phyloP scores from a whole-genome alignment of 2,797 vertebrate species.

The Myripristis murdjan region DNA sequence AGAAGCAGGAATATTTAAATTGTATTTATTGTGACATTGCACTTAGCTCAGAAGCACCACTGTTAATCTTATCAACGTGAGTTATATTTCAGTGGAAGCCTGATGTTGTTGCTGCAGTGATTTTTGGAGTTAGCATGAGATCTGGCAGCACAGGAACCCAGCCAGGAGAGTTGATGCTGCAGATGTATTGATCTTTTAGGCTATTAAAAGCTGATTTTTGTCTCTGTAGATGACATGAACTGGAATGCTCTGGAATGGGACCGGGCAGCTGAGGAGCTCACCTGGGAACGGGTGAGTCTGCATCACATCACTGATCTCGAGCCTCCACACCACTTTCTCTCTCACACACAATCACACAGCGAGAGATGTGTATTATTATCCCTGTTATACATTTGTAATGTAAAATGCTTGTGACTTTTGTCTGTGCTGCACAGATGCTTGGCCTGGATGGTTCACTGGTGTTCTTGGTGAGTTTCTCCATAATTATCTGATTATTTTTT shows the following conservation, averaged over 20 bases:
- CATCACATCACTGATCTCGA: constrained; percentile 6
- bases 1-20: not conserved
- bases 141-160: not conserved
- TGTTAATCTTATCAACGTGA: no score
- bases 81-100: no score
- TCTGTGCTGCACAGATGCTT: constrained; percentile 90
- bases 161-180: no score
- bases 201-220: constrained; percentile 4
- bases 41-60: not conserved
- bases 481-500: not conserved
- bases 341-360: not conserved
- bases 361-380: not conserved
- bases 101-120: not conserved
- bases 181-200: not conserved
- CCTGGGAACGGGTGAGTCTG: constrained; percentile 95
- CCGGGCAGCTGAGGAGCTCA: constrained; percentile 97
- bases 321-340: not conserved
- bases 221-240: constrained; percentile 95
- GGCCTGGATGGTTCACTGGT: constrained; percentile 98
- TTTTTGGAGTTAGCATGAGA: not conserved
- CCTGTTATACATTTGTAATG: not conserved
- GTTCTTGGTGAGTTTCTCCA: constrained; percentile 90
- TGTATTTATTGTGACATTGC: not conserved
- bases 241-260: constrained; percentile 99
- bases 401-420: not conserved